Evolutionary conservation across 1,140 invertebrate species (phyloP).

Genomic region (Gryllus bimaculatus): DNA sequence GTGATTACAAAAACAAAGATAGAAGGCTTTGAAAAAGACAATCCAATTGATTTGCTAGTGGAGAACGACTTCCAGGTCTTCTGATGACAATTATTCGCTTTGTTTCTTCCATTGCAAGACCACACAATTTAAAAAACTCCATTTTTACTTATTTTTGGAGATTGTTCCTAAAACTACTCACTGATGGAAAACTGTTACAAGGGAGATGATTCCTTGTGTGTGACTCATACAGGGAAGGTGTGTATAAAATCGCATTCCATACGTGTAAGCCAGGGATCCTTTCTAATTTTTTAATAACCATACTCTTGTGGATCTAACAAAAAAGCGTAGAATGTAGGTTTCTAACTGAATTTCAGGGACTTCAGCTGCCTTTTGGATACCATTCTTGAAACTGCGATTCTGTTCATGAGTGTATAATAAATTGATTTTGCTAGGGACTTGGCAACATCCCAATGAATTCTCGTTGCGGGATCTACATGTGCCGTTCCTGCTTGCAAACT

Average conservation of each 20-base stretch:
- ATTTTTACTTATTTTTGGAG: constrained; percentile 96
- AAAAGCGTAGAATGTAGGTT: too few species aligned
- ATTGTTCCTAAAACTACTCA: constrained; percentile 94
- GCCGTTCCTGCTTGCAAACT: constrained; percentile 92
- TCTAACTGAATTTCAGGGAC: too few species aligned
- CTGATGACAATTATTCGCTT: constrained; percentile 99
- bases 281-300: neutral
- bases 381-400: neutral
- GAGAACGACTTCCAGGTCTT: constrained; percentile 85
- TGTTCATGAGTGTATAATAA: neutral
- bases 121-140: constrained; percentile 96
- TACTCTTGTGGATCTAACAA: neutral
- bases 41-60: constrained; percentile 92
- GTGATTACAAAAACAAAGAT: constrained; percentile 82
- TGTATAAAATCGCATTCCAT: neutral
- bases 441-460: constrained; percentile 99
- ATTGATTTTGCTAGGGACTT: constrained; percentile 57
- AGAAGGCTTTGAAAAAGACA: constrained; percentile 91
- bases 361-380: too few species aligned
- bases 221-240: constrained; percentile 95
- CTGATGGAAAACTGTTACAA: constrained; percentile 95
- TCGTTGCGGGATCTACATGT: constrained; percentile 93
- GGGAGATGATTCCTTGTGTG: constrained; percentile 99
- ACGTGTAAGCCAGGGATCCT: too few species aligned
- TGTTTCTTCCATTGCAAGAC: constrained; percentile 87